Percentiles rank a stretch among this genome's conserved stretches.
These are phyloP conservation scores for Yponomeuta cagnagella DNA, from an alignment of 2,888 invertebrate species.

Conservation along the genomic window DNA sequence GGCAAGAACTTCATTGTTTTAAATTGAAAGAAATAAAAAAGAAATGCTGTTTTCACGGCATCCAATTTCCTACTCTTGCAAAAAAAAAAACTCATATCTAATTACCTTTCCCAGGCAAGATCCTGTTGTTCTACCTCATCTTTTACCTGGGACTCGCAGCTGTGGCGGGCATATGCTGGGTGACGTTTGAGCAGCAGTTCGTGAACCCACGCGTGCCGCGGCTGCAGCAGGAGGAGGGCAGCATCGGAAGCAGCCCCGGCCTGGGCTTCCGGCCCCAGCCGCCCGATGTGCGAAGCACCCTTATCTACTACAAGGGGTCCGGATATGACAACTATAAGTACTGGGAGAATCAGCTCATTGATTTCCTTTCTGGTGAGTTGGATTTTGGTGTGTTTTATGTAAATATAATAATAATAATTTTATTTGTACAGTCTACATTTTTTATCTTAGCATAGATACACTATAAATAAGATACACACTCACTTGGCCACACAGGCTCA, in stretches of 20 bases:
- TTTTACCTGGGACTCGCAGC: conserved; percentile 93
- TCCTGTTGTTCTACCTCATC: conserved; percentile 92
- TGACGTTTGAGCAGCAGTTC: conserved; percentile 92
- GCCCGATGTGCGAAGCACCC: conserved; percentile 92
- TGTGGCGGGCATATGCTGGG: conserved; percentile 93
- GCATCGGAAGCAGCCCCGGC: conserved; percentile 96
- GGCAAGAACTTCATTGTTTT: too few species aligned
- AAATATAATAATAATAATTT: background rate
- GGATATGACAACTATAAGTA: conserved; percentile 83
- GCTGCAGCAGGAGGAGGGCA: conserved; percentile 86
- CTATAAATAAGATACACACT: too few species aligned
- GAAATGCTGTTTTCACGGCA: too few species aligned
- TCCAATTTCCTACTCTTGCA: too few species aligned
- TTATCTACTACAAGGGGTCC: conserved; percentile 95
- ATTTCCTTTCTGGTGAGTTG: conserved; percentile 85
- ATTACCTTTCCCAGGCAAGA: conserved; percentile 82
- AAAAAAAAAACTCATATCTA: too few species aligned
- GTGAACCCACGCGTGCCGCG: conserved; percentile 91
- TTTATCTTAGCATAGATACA: too few species aligned
- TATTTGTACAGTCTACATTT: background rate
- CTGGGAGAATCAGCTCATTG: conserved; percentile 86
- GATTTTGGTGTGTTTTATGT: background rate
- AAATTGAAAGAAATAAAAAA: too few species aligned
- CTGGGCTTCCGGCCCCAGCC: conserved; percentile 97
- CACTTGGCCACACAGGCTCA: background rate